Evolutionary conservation across 2,797 vertebrate species (phyloP).

Genomic region (Psittacula echo): DNA sequence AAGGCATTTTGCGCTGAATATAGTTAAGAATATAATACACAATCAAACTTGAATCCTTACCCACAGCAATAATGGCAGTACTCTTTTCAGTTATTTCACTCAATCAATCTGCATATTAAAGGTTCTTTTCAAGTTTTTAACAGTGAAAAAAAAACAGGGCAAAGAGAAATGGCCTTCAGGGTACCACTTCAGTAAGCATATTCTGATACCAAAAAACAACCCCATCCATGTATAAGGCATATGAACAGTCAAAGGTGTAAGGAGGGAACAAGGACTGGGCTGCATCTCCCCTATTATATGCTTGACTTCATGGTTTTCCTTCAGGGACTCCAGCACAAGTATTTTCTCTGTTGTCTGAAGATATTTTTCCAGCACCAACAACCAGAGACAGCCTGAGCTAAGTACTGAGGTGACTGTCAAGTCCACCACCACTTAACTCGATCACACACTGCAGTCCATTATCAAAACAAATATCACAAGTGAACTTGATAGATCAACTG

Average conservation of each 20-base stretch:
- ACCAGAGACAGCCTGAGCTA: neutral
- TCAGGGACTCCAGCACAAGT: neutral
- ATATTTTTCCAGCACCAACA: neutral
- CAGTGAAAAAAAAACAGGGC: neutral
- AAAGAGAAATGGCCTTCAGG: neutral
- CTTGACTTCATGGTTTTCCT: neutral
- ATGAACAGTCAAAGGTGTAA: neutral
- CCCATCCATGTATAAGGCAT: neutral
- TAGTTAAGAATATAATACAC: conserved; percentile 56
- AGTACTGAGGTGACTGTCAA: neutral
- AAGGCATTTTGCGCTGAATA: conserved; percentile 26
- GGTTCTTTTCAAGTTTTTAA: neutral
- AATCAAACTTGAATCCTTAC: conserved; percentile 53
- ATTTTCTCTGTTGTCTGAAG: neutral
- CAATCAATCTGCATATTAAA: conserved; percentile 24
- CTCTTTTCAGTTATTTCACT: conserved; percentile 7
- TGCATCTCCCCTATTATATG: neutral
- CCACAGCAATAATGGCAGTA: neutral
- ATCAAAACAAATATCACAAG: conserved; percentile 41
- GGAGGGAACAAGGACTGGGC: neutral
- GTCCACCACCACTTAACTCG: neutral
- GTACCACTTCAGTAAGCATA: neutral
- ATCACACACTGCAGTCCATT: conserved; percentile 20
- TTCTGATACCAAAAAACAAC: neutral
- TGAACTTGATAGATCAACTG: conserved; percentile 47